Conservation (phyloP, 2,113 vertebrate genomes). For the Lasiurus cinereus region DNA sequence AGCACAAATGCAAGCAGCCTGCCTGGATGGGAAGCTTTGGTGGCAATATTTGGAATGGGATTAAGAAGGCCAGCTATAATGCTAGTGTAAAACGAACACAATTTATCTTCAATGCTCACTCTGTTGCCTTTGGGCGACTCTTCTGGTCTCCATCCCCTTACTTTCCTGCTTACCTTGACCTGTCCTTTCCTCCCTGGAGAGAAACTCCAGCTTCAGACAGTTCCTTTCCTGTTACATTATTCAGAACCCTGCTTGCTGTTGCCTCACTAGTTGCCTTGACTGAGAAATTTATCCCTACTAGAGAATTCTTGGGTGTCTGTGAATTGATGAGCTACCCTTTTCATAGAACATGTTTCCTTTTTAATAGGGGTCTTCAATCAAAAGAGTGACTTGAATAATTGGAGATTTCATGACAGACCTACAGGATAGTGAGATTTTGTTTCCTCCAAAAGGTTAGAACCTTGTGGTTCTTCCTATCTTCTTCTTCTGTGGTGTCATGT, state of each 20-base stretch:
- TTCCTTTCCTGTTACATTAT: neutral
- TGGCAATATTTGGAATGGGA: neutral
- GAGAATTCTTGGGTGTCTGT: conserved; percentile 30
- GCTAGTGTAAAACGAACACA: neutral
- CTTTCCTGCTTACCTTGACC: neutral
- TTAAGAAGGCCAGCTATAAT: neutral
- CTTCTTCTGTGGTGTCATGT: neutral
- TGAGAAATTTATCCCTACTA: conserved; percentile 52
- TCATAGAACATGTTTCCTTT: conserved; percentile 62
- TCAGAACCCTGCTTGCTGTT: neutral
- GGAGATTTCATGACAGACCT: conserved; percentile 28
- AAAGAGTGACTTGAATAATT: conserved; percentile 55
- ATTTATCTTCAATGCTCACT: neutral
- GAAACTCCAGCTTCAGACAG: neutral
- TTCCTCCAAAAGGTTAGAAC: neutral
- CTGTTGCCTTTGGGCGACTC: neutral
- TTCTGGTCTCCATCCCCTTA: neutral
- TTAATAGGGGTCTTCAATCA: conserved; percentile 54
- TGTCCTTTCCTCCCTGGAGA: neutral
- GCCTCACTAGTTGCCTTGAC: neutral
- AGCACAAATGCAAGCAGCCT: conserved; percentile 23
- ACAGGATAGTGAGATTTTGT: neutral
- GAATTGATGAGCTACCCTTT: conserved; percentile 11
- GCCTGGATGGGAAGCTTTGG: neutral
- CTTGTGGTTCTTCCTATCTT: neutral